Percentiles rank a stretch among this genome's conserved stretches.
Conservation (phyloP, 2,888 invertebrate genomes). For the Drosophila mercatorum region DNA sequence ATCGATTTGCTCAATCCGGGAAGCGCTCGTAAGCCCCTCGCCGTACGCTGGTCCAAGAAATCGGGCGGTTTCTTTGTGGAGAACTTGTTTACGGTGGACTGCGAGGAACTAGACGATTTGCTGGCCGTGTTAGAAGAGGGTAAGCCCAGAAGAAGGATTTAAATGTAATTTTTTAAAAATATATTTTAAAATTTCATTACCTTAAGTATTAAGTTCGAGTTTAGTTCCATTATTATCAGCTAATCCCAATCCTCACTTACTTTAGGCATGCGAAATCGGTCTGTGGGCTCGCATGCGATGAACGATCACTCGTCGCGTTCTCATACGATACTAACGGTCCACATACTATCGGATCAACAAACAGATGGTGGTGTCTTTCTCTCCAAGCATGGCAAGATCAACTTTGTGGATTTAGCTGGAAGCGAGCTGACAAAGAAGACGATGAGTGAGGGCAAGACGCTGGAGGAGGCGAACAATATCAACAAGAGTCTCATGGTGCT, state of each 20-base stretch:
- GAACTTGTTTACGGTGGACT: conserved; percentile 97
- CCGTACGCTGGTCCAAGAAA: conserved; percentile 97
- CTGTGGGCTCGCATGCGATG: conserved; percentile 95
- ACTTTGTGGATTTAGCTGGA: conserved; percentile 98
- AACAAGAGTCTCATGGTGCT: conserved; percentile 97
- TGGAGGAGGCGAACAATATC: conserved; percentile 98
- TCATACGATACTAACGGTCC: conserved; percentile 92
- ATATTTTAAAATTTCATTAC: neutral
- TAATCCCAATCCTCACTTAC: neutral
- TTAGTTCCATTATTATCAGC: neutral
- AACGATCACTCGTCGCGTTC: conserved; percentile 97
- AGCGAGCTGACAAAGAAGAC: conserved; percentile 98
- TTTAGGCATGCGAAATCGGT: conserved; percentile 94
- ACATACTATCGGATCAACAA: conserved; percentile 93
- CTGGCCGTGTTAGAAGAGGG: conserved; percentile 98
- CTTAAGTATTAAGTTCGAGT: too few species aligned
- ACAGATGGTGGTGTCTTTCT: conserved; percentile 93
- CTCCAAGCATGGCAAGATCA: conserved; percentile 96
- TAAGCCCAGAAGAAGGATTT: conserved; percentile 80
- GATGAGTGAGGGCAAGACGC: conserved; percentile 92
- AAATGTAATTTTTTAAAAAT: neutral
- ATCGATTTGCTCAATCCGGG: conserved; percentile 97
- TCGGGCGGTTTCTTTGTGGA: conserved; percentile 97
- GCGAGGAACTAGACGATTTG: conserved; percentile 95
- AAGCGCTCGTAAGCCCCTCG: conserved; percentile 90